A percentile compares a stretch with the other conserved stretches of the same genome.
phyloP scores from a whole-genome alignment of 2,113 vertebrate genomes.

The Egretta garzetta region DNA sequence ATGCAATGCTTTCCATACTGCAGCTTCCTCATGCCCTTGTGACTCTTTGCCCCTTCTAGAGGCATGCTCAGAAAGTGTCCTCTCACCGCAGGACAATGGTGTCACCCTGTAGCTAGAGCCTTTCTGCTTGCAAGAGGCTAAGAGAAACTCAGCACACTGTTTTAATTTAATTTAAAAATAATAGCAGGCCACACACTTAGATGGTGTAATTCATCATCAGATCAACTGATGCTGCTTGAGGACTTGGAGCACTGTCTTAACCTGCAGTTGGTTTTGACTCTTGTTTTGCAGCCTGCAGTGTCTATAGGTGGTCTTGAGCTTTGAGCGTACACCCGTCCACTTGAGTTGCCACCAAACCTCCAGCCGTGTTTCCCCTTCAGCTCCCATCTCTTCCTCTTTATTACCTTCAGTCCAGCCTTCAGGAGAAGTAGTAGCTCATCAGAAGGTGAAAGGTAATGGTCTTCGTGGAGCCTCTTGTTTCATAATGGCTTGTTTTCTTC shows the following conservation, averaged over 20 bases:
- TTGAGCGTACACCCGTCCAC: neutral
- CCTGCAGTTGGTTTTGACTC: neutral
- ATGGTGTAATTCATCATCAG: neutral
- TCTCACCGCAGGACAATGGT: neutral
- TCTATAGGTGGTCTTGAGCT: neutral
- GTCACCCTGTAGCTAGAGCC: neutral
- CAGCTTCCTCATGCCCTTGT: neutral
- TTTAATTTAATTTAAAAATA: neutral
- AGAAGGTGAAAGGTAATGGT: neutral
- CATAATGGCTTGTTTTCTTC: neutral
- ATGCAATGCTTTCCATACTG: rapidly evolving
- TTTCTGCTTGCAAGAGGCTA: neutral
- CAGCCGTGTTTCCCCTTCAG: neutral
- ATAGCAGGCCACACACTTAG: neutral
- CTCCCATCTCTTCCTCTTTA: neutral
- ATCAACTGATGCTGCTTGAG: neutral
- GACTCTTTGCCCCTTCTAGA: neutral
- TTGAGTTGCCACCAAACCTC: neutral
- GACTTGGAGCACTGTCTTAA: neutral
- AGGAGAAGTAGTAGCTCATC: neutral
- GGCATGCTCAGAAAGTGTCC: neutral
- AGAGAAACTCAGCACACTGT: neutral
- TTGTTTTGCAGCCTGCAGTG: neutral
- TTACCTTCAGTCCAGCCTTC: neutral
- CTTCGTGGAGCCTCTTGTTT: neutral